Percentiles rank a stretch among this genome's conserved stretches.
phyloP scores from a whole-genome alignment of 2,113 vertebrate species.

The Xiphophorus maculatus region DNA sequence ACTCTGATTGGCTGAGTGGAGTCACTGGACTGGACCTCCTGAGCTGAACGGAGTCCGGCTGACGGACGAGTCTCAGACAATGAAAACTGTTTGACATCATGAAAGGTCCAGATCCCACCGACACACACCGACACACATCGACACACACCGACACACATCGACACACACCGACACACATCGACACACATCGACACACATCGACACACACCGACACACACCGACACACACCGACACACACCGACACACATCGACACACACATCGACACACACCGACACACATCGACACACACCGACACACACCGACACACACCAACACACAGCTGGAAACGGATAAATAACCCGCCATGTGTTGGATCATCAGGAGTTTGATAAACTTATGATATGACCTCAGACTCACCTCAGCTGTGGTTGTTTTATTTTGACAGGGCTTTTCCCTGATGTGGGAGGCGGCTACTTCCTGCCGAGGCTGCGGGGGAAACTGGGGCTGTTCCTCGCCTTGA shows the following conservation, averaged over 20 bases:
- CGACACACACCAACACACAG: background rate
- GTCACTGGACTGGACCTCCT: background rate
- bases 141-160: background rate
- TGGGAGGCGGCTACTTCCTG: conserved; percentile 95
- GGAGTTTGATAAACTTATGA: background rate
- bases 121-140: too few relatives aligned
- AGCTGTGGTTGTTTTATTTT: conserved; percentile 22
- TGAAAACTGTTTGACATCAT: background rate
- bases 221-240: background rate
- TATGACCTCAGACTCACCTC: background rate
- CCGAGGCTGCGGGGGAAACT: conserved; percentile 89
- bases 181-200: background rate
- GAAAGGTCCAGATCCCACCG: background rate
- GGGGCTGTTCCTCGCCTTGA: conserved; percentile 89
- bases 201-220: background rate
- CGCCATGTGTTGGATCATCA: background rate
- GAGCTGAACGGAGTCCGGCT: too few relatives aligned
- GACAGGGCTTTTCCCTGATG: conserved; percentile 94
- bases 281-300: too few relatives aligned
- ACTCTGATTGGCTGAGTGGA: background rate
- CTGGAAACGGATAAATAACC: background rate
- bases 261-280: too few relatives aligned
- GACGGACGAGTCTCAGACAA: background rate
- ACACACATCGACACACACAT: background rate
- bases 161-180: background rate